Evolutionary conservation across 2,113 vertebrate species (phyloP).

Genomic region (Hemibagrus wyckioides): DNA sequence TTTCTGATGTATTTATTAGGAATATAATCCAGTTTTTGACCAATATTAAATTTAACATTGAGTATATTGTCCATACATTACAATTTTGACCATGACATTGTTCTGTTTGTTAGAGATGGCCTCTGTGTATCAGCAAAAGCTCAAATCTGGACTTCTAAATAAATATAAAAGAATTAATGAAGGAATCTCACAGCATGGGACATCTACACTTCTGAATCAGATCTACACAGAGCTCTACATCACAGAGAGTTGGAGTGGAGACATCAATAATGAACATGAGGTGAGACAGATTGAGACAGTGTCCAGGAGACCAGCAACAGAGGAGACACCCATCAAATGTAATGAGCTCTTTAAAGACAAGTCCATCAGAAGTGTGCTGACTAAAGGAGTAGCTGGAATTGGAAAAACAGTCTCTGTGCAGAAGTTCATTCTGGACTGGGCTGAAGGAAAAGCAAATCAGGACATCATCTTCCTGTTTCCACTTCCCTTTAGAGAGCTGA

Average conservation of each 20-base stretch:
- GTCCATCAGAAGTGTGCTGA: too few relatives aligned
- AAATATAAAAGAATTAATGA: neutral
- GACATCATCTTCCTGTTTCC: neutral
- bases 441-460: neutral
- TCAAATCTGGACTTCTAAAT: neutral
- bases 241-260: conserved; percentile 37
- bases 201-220: conserved; percentile 23
- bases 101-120: neutral
- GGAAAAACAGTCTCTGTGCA: neutral
- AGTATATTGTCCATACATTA: neutral
- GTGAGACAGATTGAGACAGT: neutral
- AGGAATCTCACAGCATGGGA: conserved; percentile 1
- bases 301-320: neutral
- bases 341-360: too few relatives aligned
- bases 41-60: too few relatives aligned
- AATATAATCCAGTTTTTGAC: too few relatives aligned
- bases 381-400: neutral
- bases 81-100: neutral
- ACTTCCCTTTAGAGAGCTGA: neutral
- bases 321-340: neutral
- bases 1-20: neutral
- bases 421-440: conserved; percentile 2
- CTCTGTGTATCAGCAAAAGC: neutral
- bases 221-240: conserved; percentile 57
- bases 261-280: conserved; percentile 3